Evolutionary conservation across 1,140 invertebrate species (phyloP).

Genomic region (Batillaria attramentaria): DNA sequence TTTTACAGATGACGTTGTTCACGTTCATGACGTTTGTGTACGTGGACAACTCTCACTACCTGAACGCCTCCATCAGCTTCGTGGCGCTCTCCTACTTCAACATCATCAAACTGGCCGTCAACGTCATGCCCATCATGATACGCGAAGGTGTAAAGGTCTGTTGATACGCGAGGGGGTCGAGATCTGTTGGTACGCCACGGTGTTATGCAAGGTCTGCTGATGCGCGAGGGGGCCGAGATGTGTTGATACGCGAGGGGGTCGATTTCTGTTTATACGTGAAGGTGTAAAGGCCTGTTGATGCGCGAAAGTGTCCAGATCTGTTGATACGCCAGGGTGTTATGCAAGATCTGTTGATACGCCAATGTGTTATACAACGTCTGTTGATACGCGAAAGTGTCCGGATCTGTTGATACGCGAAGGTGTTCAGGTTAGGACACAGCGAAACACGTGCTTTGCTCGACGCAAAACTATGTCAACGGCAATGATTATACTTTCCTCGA

Average conservation of each 20-base stretch:
- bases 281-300: background rate
- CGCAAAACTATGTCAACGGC: too few relatives aligned
- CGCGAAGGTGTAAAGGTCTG: constrained; percentile 69
- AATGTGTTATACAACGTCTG: too few relatives aligned
- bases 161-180: background rate
- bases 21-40: constrained; percentile 37
- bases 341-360: too few relatives aligned
- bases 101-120: constrained; percentile 91
- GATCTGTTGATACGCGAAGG: too few relatives aligned
- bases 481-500: too few relatives aligned
- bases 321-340: background rate
- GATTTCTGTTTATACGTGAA: background rate
- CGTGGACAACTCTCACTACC: constrained; percentile 19
- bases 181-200: background rate
- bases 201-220: background rate
- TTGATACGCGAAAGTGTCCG: too few relatives aligned
- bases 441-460: too few relatives aligned
- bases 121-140: constrained; percentile 75
- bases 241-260: background rate
- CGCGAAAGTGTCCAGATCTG: background rate
- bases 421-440: too few relatives aligned
- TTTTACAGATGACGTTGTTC: constrained; percentile 75
- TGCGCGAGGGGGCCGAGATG: background rate
- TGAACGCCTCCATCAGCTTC: constrained; percentile 91
- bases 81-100: constrained; percentile 97